A percentile compares a stretch with the other conserved stretches of the same genome.
Evolutionary conservation across 2,113 vertebrate species (phyloP).

Genomic region (Rhagologus leucostigma): DNA sequence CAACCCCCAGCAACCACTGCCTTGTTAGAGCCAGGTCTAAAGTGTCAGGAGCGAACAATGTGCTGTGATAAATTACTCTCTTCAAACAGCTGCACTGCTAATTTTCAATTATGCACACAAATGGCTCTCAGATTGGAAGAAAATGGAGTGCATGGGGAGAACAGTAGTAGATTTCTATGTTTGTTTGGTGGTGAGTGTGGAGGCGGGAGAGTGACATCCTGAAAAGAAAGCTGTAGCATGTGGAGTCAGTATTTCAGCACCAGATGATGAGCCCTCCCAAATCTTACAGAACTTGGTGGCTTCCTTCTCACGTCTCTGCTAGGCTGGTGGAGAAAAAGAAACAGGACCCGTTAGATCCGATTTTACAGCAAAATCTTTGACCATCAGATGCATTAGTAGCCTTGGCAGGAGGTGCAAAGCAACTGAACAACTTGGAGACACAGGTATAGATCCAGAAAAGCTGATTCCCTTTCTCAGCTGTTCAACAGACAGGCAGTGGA

Average conservation of each 20-base stretch:
- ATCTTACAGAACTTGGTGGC: constrained; percentile 33
- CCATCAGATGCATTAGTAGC: not conserved
- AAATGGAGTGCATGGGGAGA: constrained; percentile 90
- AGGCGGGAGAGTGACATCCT: constrained; percentile 79
- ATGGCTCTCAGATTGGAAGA: constrained; percentile 94
- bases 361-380: constrained; percentile 10
- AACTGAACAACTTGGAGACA: not conserved
- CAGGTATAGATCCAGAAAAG: not conserved
- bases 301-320: constrained; percentile 4
- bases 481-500: not conserved
- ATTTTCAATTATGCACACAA: constrained; percentile 99
- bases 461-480: not conserved
- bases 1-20: constrained; percentile 88
- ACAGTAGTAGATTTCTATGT: constrained; percentile 84
- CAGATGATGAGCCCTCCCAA: constrained; percentile 34
- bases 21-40: constrained; percentile 96
- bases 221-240: constrained; percentile 67
- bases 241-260: constrained; percentile 65
- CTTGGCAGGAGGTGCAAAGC: not conserved
- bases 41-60: constrained; percentile 98
- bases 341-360: not conserved
- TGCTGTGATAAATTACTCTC: constrained; percentile 98
- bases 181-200: constrained; percentile 82
- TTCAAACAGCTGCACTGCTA: constrained; percentile 97
- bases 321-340: not conserved